These are phyloP conservation scores for Bolborhynchus lineola DNA, from an alignment of 2,113 vertebrate species.

Conservation along the genomic window DNA sequence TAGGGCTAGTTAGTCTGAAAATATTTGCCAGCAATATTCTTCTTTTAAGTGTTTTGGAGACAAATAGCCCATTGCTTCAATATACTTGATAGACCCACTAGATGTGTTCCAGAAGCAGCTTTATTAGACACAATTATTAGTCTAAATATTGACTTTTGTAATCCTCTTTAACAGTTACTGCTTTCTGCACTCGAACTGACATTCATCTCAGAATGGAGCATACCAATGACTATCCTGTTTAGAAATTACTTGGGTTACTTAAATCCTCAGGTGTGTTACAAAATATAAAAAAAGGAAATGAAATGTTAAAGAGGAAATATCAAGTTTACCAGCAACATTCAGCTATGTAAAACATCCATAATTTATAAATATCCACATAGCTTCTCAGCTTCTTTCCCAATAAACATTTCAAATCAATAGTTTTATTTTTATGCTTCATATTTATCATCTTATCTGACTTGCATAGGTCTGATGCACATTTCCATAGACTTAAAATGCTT, in stretches of 20 bases:
- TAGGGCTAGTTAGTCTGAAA: not conserved
- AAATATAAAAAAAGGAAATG: not conserved
- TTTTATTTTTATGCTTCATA: not conserved
- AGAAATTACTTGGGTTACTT: not conserved
- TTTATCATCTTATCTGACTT: not conserved
- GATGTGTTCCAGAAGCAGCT: not conserved
- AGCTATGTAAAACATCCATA: not conserved
- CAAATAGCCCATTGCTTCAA: not conserved
- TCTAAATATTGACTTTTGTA: constrained; percentile 2
- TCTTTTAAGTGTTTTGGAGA: not conserved
- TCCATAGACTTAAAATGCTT: not conserved
- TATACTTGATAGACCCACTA: not conserved
- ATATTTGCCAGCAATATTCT: not conserved
- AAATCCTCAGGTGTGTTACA: not conserved
- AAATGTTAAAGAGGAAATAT: not conserved
- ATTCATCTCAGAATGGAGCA: not conserved
- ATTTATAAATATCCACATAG: not conserved
- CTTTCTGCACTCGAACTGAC: not conserved
- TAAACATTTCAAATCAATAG: not conserved
- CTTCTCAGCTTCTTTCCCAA: not conserved
- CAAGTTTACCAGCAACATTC: not conserved
- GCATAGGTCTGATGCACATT: not conserved
- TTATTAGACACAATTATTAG: not conserved
- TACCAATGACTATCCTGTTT: not conserved
- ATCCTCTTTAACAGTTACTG: constrained; percentile 6